Evolutionary conservation across 1,140 invertebrate genomes (phyloP).

Genomic region (Mylabris phalerata): DNA sequence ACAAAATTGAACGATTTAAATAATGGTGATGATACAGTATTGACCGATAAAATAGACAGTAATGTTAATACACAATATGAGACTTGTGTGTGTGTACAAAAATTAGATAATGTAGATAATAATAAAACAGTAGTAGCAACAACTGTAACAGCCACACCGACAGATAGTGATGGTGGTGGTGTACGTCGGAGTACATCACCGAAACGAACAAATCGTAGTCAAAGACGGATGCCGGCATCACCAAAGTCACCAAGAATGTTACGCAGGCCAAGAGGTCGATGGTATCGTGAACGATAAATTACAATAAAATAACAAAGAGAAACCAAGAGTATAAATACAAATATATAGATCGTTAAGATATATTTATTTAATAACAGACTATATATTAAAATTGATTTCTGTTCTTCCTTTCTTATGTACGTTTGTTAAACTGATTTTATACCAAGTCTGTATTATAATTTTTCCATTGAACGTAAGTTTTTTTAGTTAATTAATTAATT

Average conservation of each 20-base stretch:
- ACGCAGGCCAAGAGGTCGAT: conserved; percentile 33
- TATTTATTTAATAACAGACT: too few relatives aligned
- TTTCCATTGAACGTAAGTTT: conserved; percentile 1
- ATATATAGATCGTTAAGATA: too few relatives aligned
- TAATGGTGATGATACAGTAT: conserved; percentile 25
- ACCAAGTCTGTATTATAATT: conserved; percentile 22
- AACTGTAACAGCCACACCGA: not conserved
- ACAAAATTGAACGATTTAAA: conserved; percentile 1
- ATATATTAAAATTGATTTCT: conserved; percentile 10
- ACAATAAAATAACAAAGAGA: too few relatives aligned
- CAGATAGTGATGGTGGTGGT: not conserved
- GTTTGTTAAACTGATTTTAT: conserved; percentile 30
- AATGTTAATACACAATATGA: conserved; percentile 24
- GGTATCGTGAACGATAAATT: conserved; percentile 40
- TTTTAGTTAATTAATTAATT: too few relatives aligned
- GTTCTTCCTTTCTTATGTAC: conserved; percentile 14
- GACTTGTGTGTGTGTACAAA: conserved; percentile 36
- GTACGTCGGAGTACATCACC: conserved; percentile 16
- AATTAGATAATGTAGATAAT: conserved; percentile 27
- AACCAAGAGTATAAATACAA: too few relatives aligned
- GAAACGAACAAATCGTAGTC: conserved; percentile 25
- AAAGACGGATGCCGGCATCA: conserved; percentile 30
- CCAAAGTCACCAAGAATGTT: conserved; percentile 37
- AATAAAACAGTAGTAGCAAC: conserved; percentile 3
- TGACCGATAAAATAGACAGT: conserved; percentile 23